phyloP scores from a whole-genome alignment of 2,888 invertebrate genomes.

The Alviniconcha strummeri region DNA sequence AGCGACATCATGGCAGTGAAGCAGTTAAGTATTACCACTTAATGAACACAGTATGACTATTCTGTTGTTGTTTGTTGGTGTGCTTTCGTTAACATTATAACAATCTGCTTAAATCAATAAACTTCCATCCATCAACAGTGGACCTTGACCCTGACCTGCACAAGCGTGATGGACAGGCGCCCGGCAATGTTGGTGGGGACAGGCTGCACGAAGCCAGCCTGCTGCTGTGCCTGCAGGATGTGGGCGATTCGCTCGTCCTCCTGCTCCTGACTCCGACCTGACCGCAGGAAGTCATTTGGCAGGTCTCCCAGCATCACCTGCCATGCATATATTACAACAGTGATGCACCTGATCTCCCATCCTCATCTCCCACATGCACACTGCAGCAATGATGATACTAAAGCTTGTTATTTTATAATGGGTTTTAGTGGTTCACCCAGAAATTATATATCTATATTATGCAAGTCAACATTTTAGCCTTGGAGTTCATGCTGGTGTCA shows the following conservation, averaged over 20 bases:
- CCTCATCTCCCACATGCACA: neutral
- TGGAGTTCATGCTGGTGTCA: too few species aligned
- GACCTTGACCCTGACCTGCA: slow-evolving; percentile 77
- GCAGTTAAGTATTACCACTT: too few species aligned
- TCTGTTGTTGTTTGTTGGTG: too few species aligned
- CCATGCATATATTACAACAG: neutral
- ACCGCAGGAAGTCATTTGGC: slow-evolving; percentile 84
- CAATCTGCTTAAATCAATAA: too few species aligned
- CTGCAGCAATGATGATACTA: neutral
- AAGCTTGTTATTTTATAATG: neutral
- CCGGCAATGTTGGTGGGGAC: slow-evolving; percentile 78
- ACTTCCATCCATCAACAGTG: too few species aligned
- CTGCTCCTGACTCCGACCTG: slow-evolving; percentile 78
- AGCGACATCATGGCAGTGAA: too few species aligned
- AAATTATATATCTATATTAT: neutral
- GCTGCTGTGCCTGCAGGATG: slow-evolving; percentile 73
- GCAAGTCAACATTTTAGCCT: too few species aligned
- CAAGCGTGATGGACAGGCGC: slow-evolving; percentile 88
- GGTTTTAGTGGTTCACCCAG: too few species aligned
- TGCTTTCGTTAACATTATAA: too few species aligned
- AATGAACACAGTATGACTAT: too few species aligned
- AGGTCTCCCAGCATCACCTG: slow-evolving; percentile 85
- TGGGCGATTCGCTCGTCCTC: slow-evolving; percentile 84
- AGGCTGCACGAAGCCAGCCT: slow-evolving; percentile 57
- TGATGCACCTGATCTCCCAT: neutral